phyloP scores from a whole-genome alignment of 2,888 invertebrate genomes.

The Zootermopsis nevadensis region DNA sequence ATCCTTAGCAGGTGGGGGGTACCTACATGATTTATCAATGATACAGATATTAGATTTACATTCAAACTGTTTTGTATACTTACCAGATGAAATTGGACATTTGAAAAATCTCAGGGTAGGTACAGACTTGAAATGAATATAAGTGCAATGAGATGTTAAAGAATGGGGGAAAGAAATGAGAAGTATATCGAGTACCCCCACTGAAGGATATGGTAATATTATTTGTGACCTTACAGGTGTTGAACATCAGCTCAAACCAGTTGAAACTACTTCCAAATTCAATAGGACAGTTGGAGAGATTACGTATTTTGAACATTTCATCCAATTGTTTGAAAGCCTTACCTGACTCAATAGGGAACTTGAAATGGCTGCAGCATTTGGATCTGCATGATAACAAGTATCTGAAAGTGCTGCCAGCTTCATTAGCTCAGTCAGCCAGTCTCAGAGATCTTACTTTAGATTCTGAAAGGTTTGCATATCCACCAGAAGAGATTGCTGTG shows the following conservation, averaged over 20 bases:
- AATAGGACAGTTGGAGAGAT: conserved; percentile 71
- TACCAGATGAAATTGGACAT: conserved; percentile 74
- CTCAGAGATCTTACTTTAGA: conserved; percentile 73
- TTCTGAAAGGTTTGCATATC: conserved; percentile 72
- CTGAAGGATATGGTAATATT: neutral
- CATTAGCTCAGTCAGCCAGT: conserved; percentile 73
- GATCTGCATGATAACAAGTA: conserved; percentile 71
- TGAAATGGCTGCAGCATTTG: conserved; percentile 71
- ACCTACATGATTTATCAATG: conserved; percentile 75
- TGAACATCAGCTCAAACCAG: conserved; percentile 79
- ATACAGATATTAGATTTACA: conserved; percentile 76
- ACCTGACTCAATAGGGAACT: conserved; percentile 72
- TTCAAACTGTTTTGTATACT: conserved; percentile 72
- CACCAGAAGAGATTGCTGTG: conserved; percentile 70
- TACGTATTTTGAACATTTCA: conserved; percentile 77
- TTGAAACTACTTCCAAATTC: conserved; percentile 76
- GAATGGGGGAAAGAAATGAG: too few species aligned
- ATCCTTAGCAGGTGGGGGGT: conserved; percentile 77
- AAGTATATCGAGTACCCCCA: too few species aligned
- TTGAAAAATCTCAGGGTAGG: conserved; percentile 75
- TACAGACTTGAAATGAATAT: neutral
- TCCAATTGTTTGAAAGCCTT: conserved; percentile 75
- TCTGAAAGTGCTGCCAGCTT: conserved; percentile 72
- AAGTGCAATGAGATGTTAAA: too few species aligned
- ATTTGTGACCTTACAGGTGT: conserved; percentile 67